Evolutionary conservation across 2,888 invertebrate genomes (phyloP), one percentile per base, ranked within the genome.

Genomic region (Erebia ligea): DNA sequence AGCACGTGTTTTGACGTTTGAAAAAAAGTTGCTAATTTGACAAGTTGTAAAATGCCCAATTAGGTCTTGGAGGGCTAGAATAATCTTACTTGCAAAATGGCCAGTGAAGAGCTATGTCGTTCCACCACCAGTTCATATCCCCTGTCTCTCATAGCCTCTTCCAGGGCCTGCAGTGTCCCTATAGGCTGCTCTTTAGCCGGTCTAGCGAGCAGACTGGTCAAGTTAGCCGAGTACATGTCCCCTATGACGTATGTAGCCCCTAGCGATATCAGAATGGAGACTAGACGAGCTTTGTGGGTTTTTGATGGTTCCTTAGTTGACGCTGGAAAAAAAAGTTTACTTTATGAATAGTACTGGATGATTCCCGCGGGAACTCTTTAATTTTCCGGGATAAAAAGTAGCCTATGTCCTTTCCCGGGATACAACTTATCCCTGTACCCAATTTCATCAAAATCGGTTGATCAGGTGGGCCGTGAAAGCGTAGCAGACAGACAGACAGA

Each of bases 151-250:
- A 97, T 96, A 0, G 95, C 96, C 69, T 92, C 88, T 77, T 96
- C 96, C 45, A 97, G 81, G 50, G 95, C 95, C 64, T 94, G 93
- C 63, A 97, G 84, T 9, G 95, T 95, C 58, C 95, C 94, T 54
- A 97, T 95, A 0, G 96, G 95, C 56, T 93, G 91, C 82, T 97
- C 97, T 79, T 95, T 93, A 0, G 96, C 96, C 2, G 97, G 97
- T 65, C 95, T 92, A 0, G 97, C 96, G 70, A 97, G 92, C 34
- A 97, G 89, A 3, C 96, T 96, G 11, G 96, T 97, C 73, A 97
- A 85, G 84, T 96, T 96, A 0, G 97, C 96, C 0, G 96, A 96
- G 83, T 97, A 97, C 93, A 97, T 96, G 83, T 96, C 96, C 0
- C 96, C 96, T 64, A 97, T 95, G 5, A 97, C 96, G 82, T 97